Percentiles rank a stretch among this genome's conserved stretches.
Evolutionary conservation across 1,140 invertebrate genomes (phyloP).

Genomic region (Aplysia californica): DNA sequence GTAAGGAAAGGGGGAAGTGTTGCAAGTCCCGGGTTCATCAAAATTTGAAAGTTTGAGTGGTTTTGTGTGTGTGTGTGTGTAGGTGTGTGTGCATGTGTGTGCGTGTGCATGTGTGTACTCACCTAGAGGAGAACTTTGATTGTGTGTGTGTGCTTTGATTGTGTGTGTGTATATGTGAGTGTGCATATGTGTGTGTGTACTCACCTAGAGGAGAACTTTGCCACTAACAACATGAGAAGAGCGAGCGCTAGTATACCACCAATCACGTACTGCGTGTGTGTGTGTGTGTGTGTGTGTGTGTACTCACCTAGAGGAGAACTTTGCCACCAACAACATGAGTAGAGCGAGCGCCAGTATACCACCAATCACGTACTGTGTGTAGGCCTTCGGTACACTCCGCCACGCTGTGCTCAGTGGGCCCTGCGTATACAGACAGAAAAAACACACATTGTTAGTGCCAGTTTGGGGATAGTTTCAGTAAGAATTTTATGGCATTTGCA

Average conservation of each 20-base stretch:
- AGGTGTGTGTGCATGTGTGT: no score
- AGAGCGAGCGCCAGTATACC: constrained; percentile 61
- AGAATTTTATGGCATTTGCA: no score
- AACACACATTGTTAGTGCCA: background rate
- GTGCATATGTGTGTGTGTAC: no score
- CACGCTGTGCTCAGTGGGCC: constrained; percentile 63
- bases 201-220: no score
- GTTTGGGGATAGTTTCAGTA: no score
- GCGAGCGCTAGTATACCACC: constrained; percentile 59
- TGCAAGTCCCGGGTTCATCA: no score
- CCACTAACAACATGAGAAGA: constrained; percentile 64
- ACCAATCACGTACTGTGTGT: constrained; percentile 59
- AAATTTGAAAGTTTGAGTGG: no score
- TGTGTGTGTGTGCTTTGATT: constrained; percentile 64
- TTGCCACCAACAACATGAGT: constrained; percentile 65
- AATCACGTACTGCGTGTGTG: constrained; percentile 58
- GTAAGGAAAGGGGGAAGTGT: no score
- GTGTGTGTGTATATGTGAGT: constrained; percentile 59
- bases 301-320: constrained; percentile 64
- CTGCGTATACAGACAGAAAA: constrained; percentile 48
- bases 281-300: no score
- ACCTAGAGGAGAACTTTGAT: constrained; percentile 66
- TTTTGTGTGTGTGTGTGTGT: no score
- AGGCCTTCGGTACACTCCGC: constrained; percentile 61
- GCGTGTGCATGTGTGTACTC: no score